These are phyloP conservation scores for Lordiphosa collinella DNA, from an alignment of 1,140 invertebrate genomes.

Conservation along the genomic window DNA sequence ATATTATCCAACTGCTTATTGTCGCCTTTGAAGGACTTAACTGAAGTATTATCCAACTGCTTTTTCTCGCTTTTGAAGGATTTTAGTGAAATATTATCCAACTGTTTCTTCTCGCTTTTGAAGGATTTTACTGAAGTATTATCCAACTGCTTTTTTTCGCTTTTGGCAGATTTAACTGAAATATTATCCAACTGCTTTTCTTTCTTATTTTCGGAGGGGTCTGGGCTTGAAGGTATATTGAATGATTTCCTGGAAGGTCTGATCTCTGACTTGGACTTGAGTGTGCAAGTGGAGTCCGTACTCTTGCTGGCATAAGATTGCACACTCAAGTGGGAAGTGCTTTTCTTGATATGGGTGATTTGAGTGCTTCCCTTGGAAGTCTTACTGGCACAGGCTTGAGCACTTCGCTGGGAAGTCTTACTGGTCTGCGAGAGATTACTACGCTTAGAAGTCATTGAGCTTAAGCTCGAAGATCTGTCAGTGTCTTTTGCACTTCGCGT, in stretches of 20 bases:
- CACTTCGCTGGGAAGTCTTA: background rate
- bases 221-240: background rate
- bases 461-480: background rate
- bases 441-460: background rate
- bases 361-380: too few relatives aligned
- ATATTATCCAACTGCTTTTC: too few relatives aligned
- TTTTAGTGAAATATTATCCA: too few relatives aligned
- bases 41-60: too few relatives aligned
- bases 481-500: background rate
- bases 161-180: too few relatives aligned
- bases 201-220: background rate
- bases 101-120: too few relatives aligned
- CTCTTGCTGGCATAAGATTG: background rate
- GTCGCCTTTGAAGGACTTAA: too few relatives aligned
- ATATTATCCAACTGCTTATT: too few relatives aligned
- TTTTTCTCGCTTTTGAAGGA: too few relatives aligned
- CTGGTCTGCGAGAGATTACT: slow-evolving; percentile 1
- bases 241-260: background rate
- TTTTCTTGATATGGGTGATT: background rate
- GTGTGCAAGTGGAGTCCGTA: background rate
- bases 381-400: background rate
- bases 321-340: background rate
- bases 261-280: background rate
- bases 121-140: too few relatives aligned
- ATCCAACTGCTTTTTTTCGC: too few relatives aligned